Percentiles rank a stretch among this genome's conserved stretches.
These are phyloP conservation scores for Datnioides undecimradiatus DNA, from an alignment of 2,113 vertebrate species.

Conservation along the genomic window DNA sequence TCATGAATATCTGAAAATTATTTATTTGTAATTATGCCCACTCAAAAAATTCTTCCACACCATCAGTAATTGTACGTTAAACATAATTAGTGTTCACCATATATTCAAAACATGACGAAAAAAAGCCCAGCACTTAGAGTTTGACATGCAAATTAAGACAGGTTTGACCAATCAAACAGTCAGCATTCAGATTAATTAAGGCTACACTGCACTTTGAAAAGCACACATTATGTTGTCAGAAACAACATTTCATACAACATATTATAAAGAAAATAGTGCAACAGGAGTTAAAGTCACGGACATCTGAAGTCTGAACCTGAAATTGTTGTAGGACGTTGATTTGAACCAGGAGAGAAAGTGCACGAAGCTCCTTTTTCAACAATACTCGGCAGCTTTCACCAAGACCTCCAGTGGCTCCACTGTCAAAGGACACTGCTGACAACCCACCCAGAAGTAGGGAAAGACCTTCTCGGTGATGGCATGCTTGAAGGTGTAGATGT, in stretches of 20 bases:
- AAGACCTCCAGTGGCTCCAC: constrained; percentile 64
- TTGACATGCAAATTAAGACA: background rate
- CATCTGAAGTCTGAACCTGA: background rate
- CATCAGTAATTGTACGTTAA: background rate
- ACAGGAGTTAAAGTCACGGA: no score
- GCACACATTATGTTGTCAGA: background rate
- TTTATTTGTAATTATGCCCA: constrained; percentile 40
- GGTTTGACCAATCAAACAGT: background rate
- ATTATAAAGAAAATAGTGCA: background rate
- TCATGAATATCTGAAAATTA: background rate
- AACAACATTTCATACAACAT: background rate
- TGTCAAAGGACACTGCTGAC: constrained; percentile 68
- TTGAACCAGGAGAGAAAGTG: background rate
- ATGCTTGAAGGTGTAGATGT: constrained; percentile 81
- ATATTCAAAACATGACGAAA: background rate
- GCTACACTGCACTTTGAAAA: background rate
- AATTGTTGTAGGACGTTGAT: background rate
- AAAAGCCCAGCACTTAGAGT: background rate
- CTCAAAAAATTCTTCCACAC: background rate
- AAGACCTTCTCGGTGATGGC: constrained; percentile 70
- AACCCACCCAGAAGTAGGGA: constrained; percentile 82
- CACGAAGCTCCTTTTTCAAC: constrained; percentile 22
- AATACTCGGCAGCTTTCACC: constrained; percentile 31
- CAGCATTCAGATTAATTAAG: background rate
- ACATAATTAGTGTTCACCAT: background rate